Evolutionary conservation across 1,140 invertebrate species (phyloP).

Genomic region (Pollicipes pollicipes): DNA sequence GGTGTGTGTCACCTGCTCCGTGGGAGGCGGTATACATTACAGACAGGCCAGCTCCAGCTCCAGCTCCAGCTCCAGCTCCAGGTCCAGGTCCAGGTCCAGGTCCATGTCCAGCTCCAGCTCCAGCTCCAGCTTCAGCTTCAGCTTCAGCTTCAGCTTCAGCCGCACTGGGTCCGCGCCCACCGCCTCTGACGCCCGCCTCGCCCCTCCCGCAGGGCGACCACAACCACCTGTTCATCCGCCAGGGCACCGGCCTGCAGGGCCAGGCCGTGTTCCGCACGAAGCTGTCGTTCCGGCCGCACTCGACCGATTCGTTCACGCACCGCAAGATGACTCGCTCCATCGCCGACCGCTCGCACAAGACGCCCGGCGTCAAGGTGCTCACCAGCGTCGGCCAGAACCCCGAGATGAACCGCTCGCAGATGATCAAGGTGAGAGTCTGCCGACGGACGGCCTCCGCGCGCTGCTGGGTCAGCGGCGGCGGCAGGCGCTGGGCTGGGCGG

Average conservation of each 20-base stretch:
- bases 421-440: constrained; percentile 52
- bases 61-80: too few species aligned
- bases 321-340: constrained; percentile 95
- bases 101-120: background rate
- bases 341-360: constrained; percentile 90
- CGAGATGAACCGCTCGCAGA: constrained; percentile 69
- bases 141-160: background rate
- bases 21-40: too few species aligned
- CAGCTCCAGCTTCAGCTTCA: background rate
- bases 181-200: background rate
- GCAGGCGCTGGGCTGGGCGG: too few species aligned
- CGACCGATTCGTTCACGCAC: constrained; percentile 95
- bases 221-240: constrained; percentile 87
- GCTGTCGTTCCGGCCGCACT: constrained; percentile 89
- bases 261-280: constrained; percentile 94
- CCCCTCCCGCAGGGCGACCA: constrained; percentile 52
- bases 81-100: too few species aligned
- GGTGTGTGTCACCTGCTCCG: too few species aligned
- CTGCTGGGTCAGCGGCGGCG: too few species aligned
- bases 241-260: constrained; percentile 93
- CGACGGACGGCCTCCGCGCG: too few species aligned
- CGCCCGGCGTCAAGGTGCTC: constrained; percentile 87
- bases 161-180: too few species aligned
- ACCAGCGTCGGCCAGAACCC: constrained; percentile 87
- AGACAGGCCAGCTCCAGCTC: too few species aligned